Conservation (phyloP, 2,888 invertebrate genomes). For the Xanthia icteritia region DNA sequence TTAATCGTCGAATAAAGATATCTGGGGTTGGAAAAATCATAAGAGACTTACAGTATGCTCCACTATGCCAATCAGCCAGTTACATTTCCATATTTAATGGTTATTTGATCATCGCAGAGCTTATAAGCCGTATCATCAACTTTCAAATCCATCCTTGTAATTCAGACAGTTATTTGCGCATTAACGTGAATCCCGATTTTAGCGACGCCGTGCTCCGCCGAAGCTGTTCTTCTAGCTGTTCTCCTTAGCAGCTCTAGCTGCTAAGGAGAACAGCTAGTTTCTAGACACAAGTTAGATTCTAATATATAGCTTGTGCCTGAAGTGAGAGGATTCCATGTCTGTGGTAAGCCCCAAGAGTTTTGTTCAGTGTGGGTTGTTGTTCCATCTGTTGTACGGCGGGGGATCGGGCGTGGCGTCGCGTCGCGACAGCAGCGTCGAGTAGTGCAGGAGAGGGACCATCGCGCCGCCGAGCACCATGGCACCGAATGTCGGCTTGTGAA, state of each 20-base stretch:
- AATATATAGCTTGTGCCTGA: conserved; percentile 8
- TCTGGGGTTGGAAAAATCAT: background rate
- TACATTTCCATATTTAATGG: background rate
- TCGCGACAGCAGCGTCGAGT: conserved; percentile 80
- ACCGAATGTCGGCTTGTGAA: conserved; percentile 84
- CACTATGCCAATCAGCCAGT: background rate
- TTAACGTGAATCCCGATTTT: background rate
- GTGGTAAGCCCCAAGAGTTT: background rate
- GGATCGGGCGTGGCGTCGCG: conserved; percentile 70
- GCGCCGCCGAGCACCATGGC: conserved; percentile 79
- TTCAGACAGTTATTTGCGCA: background rate
- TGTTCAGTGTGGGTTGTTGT: conserved; percentile 74
- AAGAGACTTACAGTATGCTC: background rate
- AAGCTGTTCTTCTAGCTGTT: background rate
- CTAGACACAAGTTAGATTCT: too few relatives aligned
- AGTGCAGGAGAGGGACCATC: conserved; percentile 81
- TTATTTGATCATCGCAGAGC: background rate
- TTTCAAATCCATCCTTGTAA: conserved; percentile 8
- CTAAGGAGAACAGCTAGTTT: background rate
- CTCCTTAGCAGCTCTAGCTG: too few relatives aligned
- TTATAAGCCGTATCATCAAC: background rate
- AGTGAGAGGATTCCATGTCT: background rate
- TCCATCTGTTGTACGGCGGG: conserved; percentile 74
- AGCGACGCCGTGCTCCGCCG: background rate
- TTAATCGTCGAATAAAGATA: too few relatives aligned